phyloP scores from a whole-genome alignment of 2,113 vertebrate genomes.

The Hippoglossus stenolepis region DNA sequence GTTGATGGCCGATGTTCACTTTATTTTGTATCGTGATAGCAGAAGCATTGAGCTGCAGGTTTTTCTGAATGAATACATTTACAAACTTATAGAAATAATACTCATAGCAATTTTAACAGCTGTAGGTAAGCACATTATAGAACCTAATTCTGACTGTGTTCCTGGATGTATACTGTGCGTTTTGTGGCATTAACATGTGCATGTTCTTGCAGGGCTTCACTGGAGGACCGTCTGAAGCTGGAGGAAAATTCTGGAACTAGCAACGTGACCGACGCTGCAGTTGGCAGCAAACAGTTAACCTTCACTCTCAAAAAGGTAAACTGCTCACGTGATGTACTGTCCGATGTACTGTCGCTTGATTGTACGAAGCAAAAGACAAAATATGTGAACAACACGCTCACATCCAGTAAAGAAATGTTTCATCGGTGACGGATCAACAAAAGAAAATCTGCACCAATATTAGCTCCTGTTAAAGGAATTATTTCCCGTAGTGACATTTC shows the following conservation, averaged over 20 bases:
- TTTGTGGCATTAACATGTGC: neutral
- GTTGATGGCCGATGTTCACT: neutral
- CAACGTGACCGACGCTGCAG: conserved; percentile 85
- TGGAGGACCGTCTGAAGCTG: conserved; percentile 92
- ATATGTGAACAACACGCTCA: no score
- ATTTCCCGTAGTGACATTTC: no score
- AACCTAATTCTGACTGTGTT: neutral
- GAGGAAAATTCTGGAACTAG: conserved; percentile 87
- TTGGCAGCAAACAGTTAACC: conserved; percentile 97
- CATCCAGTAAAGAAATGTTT: no score
- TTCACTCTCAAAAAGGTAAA: conserved; percentile 94
- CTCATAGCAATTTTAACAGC: no score
- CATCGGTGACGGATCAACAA: no score
- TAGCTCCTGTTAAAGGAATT: no score
- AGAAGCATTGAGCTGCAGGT: neutral
- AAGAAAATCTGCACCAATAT: no score
- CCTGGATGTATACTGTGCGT: neutral
- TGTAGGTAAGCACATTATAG: neutral
- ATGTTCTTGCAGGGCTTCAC: conserved; percentile 86
- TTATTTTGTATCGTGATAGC: no score
- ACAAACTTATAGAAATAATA: neutral
- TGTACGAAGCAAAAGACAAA: neutral
- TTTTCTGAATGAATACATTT: neutral
- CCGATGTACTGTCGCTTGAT: neutral
- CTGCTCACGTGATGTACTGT: neutral